Base-by-base conservation (phyloP, 2,797 vertebrate species). In the Malurus leucopterus region DNA sequence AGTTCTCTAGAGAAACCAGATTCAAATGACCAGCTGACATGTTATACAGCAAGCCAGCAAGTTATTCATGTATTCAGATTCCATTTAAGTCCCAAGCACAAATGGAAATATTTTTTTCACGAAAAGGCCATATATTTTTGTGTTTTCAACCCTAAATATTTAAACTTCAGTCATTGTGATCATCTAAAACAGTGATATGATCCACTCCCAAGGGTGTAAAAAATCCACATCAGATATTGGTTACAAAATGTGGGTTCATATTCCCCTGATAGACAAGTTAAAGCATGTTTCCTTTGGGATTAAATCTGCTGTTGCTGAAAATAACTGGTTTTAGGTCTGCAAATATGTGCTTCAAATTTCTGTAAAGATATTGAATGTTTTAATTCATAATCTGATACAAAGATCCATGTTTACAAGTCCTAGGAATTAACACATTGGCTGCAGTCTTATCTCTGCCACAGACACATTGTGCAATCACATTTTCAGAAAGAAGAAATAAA, bases 381-480 rank as follows among this genome's bases (percentile, higher is more conserved):
- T 51, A 26, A 50, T 65, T 76, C 3, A 58, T n/a, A 69, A 53
- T 43, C 13, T 47, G 9, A 36, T 32, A 32, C 30, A 76, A 76
- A 61, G 11, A 21, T 13, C 5, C 21, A 1, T 29, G 13, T 46
- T 69, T 43, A 2, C 13, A 69, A 50, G 24, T 40, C 58, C 15
- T 50, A 8, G 24, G 46, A 1, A 43, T 83, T 69, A 19, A 4
- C 15, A 36, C 17, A 34, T 9, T 32, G 27, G 1, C 9, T 44
- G 13, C 6, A 44, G 13, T 24, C 6, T 62, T 8, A 34, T 58
- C 16, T 76, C 16, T 62, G 22, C 58, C 15, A 24, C 21, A 88
- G 30, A n/a, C 5, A 54, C 2, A 30, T 3, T 26, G 5, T 51
- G 3, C 5, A 36, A 30, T 59, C 6, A 16, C 3, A 2, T 20